Base-by-base conservation (phyloP, 2,888 invertebrate species). In the Melanotus villosus region DNA sequence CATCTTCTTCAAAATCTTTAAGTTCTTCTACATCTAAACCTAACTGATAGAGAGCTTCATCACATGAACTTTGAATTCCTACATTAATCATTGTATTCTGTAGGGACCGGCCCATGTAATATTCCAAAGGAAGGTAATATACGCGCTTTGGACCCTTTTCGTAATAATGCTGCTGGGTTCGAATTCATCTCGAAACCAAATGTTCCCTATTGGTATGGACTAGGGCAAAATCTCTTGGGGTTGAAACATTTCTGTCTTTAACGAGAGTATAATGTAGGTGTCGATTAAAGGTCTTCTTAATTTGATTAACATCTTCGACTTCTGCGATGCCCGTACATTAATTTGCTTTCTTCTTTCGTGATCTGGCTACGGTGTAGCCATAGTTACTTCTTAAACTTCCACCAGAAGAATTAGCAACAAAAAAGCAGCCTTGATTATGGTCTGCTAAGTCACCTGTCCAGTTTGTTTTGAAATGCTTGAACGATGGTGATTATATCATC, bases 31-130 rank as follows among this genome's bases (percentile, higher is more conserved):
- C 98, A 81, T 99, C 97, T 80, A 99, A 87, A 19, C 99, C 99
- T 79, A 99, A 87, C 88, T 98, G 98, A 83, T 99, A 99, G 86
- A 99, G 92, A 68, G 99, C 99, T 87, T 99, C 99, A 85, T 99
- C 99, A 79, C 98, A 97, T 18, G 97, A 94, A 14, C 93, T 94
- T 85, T 99, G 97, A 79, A 99, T 97, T 47, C 99, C 99, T 79
- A 99, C 88, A 85, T 99, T 99, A 80, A 99, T 95, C 99, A 99
- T 99, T 68, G 99, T 99, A 85, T 99, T 99, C 83, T 96, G 95
- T 38, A 99, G 90, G 1, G 98, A 93, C 60, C 99, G 90, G 10
- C 99, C 99, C 97, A 99, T 99, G 88, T 99, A 99, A 88, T 97
- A 99, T 87, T 99, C 99, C 88, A 99, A 86, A 1, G 99, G 99